Base-by-base conservation (phyloP, 2,888 invertebrate genomes). In the Epinotia nisella region DNA sequence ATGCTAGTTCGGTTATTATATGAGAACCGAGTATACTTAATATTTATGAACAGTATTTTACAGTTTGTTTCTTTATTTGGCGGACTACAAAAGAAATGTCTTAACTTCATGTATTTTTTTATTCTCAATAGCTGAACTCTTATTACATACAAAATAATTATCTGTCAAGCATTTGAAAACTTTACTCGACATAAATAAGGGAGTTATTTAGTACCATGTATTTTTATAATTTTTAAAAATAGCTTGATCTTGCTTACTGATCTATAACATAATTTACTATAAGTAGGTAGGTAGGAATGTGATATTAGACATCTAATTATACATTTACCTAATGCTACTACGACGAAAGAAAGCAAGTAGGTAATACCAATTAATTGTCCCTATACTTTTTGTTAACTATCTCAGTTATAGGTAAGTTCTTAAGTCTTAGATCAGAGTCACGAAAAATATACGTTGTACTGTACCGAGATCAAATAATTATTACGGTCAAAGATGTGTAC, bases 1-100 rank as follows among this genome's bases (percentile, higher is more conserved):
- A 65, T 55, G 53, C 9, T 39, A 55, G 21, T 53, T 65, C n/a
- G 39, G 19, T 10, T 53, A 55, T 24, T 24, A 45, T 19, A 35
- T 35, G 29, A 19, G n/a, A 51, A 39, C 24, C 1, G 15, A 45
- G 15, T 3, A 35, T 53, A 51, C 17, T 10, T 29, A 35, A 7
- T 49, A 29, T 39, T 17, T 64, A 49, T 29, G 24, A 35, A 19
- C 49, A 64, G 17, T 0, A 35, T 51, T 35, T 64, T 11, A 21
- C 9, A 64, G 24, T 13, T 41, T 24, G 17, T n/a, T 41, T 60
- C 19, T 39, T 17, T 17, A 13, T 35, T 5, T 19, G 29, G 29
- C 29, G 9, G n/a, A n/a, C n/a, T 9, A n/a, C 15, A 29, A 56
- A 58, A n/a, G 24, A 15, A 58, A n/a, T 56, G 15, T 4, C 29